Conservation (phyloP, 2,113 vertebrate species). For the Tupaia tana region DNA sequence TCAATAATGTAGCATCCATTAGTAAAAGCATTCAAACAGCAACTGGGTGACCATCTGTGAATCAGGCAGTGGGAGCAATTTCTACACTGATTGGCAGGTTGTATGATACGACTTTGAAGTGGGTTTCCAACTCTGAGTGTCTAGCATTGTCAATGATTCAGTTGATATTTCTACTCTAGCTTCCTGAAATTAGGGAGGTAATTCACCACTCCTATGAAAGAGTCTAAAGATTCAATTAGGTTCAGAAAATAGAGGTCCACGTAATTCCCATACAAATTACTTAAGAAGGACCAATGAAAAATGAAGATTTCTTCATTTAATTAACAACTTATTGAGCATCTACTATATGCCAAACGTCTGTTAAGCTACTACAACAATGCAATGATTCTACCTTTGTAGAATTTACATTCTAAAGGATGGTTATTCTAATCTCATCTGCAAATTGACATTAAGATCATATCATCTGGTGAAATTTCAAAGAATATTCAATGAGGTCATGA, state of each 20-base stretch:
- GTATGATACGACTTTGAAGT: neutral
- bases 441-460: neutral
- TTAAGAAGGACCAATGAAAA: neutral
- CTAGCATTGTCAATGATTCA: constrained; percentile 4
- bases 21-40: neutral
- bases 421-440: constrained; percentile 14
- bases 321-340: neutral
- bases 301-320: neutral
- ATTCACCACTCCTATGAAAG: neutral
- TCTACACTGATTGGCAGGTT: neutral
- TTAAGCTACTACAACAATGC: neutral
- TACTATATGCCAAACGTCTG: neutral
- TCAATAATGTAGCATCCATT: neutral
- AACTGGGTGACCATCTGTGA: neutral
- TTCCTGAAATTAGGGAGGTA: constrained; percentile 19
- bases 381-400: neutral
- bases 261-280: neutral
- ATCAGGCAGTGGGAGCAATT: neutral
- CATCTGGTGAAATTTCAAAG: neutral
- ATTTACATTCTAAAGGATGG: neutral
- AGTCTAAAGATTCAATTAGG: neutral
- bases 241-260: constrained; percentile 11
- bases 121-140: neutral
- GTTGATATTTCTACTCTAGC: neutral
- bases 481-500: neutral